A percentile compares a stretch with the other conserved stretches of the same genome.
Conservation (phyloP, 2,113 vertebrate genomes). For the Chaetodon trifascialis region DNA sequence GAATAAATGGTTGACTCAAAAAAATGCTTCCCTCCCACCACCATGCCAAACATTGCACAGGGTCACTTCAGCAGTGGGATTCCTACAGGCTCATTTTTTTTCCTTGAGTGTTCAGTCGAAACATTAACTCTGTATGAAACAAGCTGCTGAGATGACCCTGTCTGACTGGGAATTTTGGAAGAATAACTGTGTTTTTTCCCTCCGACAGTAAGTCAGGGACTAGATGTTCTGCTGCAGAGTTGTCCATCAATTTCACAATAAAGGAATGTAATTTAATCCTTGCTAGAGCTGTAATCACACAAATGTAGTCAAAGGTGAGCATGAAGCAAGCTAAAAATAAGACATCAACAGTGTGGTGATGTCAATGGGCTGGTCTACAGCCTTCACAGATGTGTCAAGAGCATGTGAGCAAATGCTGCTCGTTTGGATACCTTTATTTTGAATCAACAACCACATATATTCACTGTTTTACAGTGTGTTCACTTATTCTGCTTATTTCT, state of each 20-base stretch:
- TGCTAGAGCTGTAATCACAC: neutral
- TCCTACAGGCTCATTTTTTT: constrained; percentile 20
- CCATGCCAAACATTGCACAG: constrained; percentile 10
- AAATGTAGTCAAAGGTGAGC: neutral
- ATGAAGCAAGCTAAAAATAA: constrained; percentile 12
- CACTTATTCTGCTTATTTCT: too few species aligned
- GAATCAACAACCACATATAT: neutral
- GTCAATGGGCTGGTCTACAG: neutral
- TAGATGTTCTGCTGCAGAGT: neutral
- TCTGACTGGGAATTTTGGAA: constrained; percentile 31
- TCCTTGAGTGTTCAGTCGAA: neutral
- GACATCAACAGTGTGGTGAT: neutral
- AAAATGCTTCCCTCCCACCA: constrained; percentile 48
- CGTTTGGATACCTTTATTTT: neutral
- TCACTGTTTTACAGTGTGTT: neutral
- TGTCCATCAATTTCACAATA: constrained; percentile 4
- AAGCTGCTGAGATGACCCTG: constrained; percentile 13
- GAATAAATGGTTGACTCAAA: constrained; percentile 63
- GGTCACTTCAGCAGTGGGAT: constrained; percentile 31
- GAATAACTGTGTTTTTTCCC: neutral
- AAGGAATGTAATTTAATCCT: neutral
- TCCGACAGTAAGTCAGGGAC: neutral
- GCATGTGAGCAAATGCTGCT: neutral
- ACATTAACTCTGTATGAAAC: constrained; percentile 29
- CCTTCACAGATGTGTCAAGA: constrained; percentile 3